Base-by-base conservation (phyloP, 2,888 invertebrate species). In the Tiphia femorata region DNA sequence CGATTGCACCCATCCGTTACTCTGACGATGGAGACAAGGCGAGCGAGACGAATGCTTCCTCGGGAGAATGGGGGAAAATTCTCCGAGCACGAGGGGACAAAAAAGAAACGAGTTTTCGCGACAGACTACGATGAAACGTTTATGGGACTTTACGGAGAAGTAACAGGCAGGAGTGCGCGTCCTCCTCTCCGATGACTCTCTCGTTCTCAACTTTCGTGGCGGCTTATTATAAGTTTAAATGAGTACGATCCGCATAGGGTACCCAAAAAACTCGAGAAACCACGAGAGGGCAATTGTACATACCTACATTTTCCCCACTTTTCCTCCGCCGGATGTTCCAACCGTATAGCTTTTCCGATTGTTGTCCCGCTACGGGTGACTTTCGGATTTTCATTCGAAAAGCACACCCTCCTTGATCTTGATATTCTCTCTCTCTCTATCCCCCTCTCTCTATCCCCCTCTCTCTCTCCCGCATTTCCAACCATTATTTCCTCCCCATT, bases 341-440 rank as follows among this genome's bases (percentile, higher is more conserved):
- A 8, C 25, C n/a, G n/a, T 10, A 14, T 6, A 16, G 33, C 19
- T 17, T 47, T 37, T 42, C 33, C 37, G 16, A 44, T 37, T 27
- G 14, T 14, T 27, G 3, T 8, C 23, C 20, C 16, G 29, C 5
- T n/a, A 1, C 25, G 7, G 3, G 40, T 38, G 51, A 49, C 33
- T 59, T 52, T 49, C 37, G 23, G 47, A 52, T 51, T 49, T 56
- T 33, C 37, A n/a, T 20, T 25, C n/a, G 46, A 12, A 19, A 49
- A 53, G 33, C 33, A n/a, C 12, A 1, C 3, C 5, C 8, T 33
- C n/a, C n/a, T n/a, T n/a, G 4, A 2, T 14, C 12, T 12, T 4
- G 12, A 1, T 2, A 5, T 2, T 29, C n/a, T 19, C 2, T 4
- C 20, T 48, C 19, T 17, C 27, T 42, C 16, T 17, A 7, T 44